Conservation (phyloP, 2,113 vertebrate species). For the Ornithorhynchus anatinus region DNA sequence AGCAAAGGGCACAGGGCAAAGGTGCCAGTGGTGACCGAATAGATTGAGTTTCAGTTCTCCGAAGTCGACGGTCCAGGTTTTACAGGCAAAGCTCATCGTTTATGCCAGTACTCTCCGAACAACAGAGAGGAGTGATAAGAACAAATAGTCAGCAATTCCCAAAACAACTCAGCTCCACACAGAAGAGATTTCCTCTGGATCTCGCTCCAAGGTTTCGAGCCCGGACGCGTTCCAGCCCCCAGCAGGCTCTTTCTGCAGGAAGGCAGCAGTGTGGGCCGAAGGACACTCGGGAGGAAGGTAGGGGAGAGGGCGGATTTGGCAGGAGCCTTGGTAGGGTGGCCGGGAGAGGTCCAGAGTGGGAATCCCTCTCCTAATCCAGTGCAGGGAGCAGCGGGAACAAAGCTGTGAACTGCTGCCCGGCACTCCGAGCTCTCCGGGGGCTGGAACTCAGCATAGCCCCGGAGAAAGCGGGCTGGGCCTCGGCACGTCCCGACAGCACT, state of each 20-base stretch:
- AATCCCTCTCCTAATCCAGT: constrained; percentile 59
- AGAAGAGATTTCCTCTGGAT: constrained; percentile 33
- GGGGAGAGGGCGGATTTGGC: constrained; percentile 47
- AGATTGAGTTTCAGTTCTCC: too few relatives aligned
- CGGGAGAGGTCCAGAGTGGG: constrained; percentile 57
- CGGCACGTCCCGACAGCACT: neutral
- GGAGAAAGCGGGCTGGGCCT: too few relatives aligned
- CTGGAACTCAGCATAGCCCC: neutral
- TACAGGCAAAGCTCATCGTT: constrained; percentile 54
- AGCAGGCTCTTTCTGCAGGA: constrained; percentile 56
- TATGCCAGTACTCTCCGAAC: neutral
- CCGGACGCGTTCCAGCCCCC: constrained; percentile 49
- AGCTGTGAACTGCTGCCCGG: constrained; percentile 57
- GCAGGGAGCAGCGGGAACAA: constrained; percentile 58
- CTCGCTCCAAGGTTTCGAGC: constrained; percentile 47
- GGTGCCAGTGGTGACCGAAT: too few relatives aligned
- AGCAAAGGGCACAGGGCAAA: too few relatives aligned
- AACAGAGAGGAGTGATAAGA: constrained; percentile 44
- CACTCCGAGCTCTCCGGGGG: constrained; percentile 54
- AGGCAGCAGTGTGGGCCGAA: neutral
- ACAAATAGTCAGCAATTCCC: constrained; percentile 52
- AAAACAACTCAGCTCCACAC: neutral
- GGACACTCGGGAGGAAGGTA: constrained; percentile 58
- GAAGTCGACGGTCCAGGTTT: neutral
- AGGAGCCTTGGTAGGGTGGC: constrained; percentile 58